phyloP scores from a whole-genome alignment of 2,113 vertebrate species.

The Stigmatopora argus region DNA sequence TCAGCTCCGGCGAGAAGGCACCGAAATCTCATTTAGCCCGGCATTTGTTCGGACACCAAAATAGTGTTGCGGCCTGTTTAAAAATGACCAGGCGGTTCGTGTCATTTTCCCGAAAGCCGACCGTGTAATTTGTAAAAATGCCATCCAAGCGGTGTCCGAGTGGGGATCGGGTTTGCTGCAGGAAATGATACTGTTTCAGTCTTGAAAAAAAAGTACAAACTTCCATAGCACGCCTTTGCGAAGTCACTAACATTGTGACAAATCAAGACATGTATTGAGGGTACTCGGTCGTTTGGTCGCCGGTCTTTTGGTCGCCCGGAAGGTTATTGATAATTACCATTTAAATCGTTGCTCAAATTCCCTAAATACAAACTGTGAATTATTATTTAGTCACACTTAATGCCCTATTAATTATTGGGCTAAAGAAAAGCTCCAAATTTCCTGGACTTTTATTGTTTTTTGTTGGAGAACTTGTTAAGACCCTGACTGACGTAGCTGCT shows the following conservation, averaged over 20 bases:
- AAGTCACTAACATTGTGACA: background rate
- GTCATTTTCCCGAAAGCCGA: background rate
- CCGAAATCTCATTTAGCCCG: background rate
- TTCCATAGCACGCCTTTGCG: too few species aligned
- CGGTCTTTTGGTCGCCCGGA: too few species aligned
- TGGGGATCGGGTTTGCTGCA: background rate
- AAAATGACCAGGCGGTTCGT: background rate
- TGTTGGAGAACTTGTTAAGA: too few species aligned
- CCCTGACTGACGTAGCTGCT: too few species aligned
- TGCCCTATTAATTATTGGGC: too few species aligned
- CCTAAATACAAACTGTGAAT: too few species aligned
- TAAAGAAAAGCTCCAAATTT: too few species aligned
- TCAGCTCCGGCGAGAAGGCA: constrained; percentile 40
- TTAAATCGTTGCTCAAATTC: too few species aligned
- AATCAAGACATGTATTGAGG: background rate
- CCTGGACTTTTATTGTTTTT: too few species aligned
- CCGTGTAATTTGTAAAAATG: background rate
- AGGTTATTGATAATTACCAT: too few species aligned
- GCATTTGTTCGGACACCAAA: constrained; percentile 1
- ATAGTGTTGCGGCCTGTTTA: background rate
- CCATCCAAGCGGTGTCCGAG: background rate
- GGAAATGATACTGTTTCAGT: background rate
- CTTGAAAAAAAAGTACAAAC: background rate
- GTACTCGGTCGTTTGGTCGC: too few species aligned
- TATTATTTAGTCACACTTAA: too few species aligned